Conservation (phyloP, 2,888 invertebrate species). For the Macropis europaea region DNA sequence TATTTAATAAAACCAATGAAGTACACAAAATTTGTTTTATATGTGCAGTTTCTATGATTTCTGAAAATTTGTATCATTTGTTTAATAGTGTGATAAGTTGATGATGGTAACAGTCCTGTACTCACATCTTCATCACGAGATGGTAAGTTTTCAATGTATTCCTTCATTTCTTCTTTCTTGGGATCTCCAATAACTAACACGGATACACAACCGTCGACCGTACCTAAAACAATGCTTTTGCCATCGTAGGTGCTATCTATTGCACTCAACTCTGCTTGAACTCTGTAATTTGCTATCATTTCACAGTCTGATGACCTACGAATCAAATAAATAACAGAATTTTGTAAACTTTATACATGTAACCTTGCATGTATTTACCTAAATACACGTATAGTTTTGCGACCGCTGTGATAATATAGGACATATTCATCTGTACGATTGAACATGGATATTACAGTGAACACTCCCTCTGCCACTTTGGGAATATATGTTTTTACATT, state of each 20-base stretch:
- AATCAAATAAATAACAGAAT: not conserved
- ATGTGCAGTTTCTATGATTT: constrained; percentile 2
- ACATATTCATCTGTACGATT: constrained; percentile 97
- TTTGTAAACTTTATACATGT: not conserved
- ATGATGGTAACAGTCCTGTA: not conserved
- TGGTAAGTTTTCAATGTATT: constrained; percentile 85
- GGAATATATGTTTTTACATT: constrained; percentile 95
- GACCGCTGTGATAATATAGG: constrained; percentile 97
- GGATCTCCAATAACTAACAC: constrained; percentile 91
- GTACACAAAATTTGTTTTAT: not conserved
- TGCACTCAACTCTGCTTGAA: constrained; percentile 93
- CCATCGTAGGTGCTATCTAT: constrained; percentile 93
- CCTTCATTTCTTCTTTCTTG: constrained; percentile 84
- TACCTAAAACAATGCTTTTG: constrained; percentile 91
- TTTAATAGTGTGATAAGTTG: constrained; percentile 5
- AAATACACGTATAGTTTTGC: constrained; percentile 96
- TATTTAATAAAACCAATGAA: not conserved
- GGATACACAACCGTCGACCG: constrained; percentile 96
- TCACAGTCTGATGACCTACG: constrained; percentile 92
- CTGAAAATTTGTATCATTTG: not conserved
- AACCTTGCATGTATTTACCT: constrained; percentile 81
- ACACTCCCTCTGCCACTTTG: constrained; percentile 97
- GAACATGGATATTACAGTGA: constrained; percentile 96
- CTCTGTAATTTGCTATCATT: constrained; percentile 95
- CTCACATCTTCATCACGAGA: constrained; percentile 86